These are phyloP conservation scores for Phaonia tiefii DNA, from an alignment of 2,888 invertebrate species.

Conservation along the genomic window DNA sequence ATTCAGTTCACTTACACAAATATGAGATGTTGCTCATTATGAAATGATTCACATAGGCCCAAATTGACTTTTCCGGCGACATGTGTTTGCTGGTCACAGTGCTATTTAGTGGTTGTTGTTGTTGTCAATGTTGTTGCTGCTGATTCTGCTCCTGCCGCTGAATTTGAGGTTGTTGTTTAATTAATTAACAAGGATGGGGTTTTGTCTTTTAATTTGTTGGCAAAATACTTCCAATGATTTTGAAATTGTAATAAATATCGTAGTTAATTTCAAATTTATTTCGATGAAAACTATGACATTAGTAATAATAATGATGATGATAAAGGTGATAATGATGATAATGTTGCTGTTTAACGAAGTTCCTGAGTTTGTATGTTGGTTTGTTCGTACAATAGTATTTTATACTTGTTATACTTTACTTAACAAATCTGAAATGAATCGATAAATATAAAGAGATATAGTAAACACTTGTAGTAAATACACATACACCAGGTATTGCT, in stretches of 20 bases:
- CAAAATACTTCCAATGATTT: too few species aligned
- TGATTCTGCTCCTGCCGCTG: neutral
- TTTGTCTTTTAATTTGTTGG: too few species aligned
- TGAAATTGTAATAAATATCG: neutral
- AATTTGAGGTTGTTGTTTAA: too few species aligned
- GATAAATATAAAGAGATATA: neutral
- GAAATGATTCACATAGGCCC: conserved; percentile 79
- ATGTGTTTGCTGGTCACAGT: conserved; percentile 66
- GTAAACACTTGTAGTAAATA: too few species aligned
- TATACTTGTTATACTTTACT: neutral
- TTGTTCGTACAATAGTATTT: conserved; percentile 1
- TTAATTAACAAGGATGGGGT: neutral
- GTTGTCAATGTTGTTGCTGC: conserved; percentile 7
- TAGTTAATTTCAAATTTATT: neutral
- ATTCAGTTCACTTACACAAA: conserved; percentile 77
- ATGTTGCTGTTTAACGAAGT: conserved; percentile 21
- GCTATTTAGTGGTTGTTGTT: neutral
- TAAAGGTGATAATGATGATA: neutral
- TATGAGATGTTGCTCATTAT: conserved; percentile 80
- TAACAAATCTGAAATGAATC: neutral
- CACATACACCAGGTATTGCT: too few species aligned
- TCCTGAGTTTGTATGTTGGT: conserved; percentile 13
- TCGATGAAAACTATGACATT: too few species aligned
- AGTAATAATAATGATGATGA: too few species aligned
- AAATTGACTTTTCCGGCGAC: conserved; percentile 79